These are phyloP conservation scores for Horisme vitalbata DNA, from an alignment of 2,888 invertebrate genomes.

Conservation along the genomic window DNA sequence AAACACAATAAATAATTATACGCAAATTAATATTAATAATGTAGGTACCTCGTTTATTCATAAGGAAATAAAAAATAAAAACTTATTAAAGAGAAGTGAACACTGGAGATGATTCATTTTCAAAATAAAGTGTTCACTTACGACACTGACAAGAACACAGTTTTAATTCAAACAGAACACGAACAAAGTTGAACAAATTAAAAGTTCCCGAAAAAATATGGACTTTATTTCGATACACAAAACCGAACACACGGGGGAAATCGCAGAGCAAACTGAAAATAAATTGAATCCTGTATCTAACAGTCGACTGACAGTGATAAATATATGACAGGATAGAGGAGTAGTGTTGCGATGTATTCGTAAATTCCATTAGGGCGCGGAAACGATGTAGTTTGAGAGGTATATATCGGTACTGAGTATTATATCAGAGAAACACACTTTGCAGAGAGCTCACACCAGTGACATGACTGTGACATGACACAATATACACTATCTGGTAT, in stretches of 20 bases:
- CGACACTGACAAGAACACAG: slow-evolving; percentile 2
- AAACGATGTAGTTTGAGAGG: slow-evolving; percentile 23
- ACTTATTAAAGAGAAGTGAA: no score
- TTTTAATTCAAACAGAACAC: not conserved
- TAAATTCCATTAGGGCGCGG: slow-evolving; percentile 37
- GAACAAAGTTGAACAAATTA: slow-evolving; percentile 33
- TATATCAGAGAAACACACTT: no score
- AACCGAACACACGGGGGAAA: slow-evolving; percentile 64
- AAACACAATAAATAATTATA: no score
- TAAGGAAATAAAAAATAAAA: no score
- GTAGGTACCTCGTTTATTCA: no score
- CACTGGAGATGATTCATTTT: no score
- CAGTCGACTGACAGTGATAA: slow-evolving; percentile 51
- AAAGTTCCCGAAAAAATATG: slow-evolving; percentile 34
- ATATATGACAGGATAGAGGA: slow-evolving; percentile 51
- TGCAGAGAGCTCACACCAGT: no score
- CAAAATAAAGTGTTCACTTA: not conserved
- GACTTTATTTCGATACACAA: slow-evolving; percentile 46
- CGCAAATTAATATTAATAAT: no score
- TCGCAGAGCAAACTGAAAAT: slow-evolving; percentile 58
- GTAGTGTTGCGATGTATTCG: slow-evolving; percentile 31
- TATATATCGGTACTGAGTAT: slow-evolving; percentile 23
- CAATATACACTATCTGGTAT: no score
- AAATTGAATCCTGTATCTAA: slow-evolving; percentile 63
- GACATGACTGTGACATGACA: no score